phyloP scores from a whole-genome alignment of 2,113 vertebrate genomes.

The Aspidoscelis tigris region DNA sequence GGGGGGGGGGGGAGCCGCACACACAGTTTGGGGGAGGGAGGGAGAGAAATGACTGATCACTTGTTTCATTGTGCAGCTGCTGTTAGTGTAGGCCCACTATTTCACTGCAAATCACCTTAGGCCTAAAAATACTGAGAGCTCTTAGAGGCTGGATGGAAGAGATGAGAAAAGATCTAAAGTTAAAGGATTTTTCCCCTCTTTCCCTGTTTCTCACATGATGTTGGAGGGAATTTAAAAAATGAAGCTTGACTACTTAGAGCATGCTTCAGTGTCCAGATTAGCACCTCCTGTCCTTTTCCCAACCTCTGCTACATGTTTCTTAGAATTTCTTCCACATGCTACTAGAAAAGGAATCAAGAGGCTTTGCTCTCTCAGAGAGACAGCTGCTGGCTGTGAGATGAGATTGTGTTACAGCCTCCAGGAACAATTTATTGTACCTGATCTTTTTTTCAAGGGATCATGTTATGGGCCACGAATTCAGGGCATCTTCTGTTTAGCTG shows the following conservation, averaged over 20 bases:
- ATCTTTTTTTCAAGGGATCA: background rate
- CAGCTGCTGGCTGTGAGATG: constrained; percentile 2
- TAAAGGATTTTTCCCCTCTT: fast-evolving
- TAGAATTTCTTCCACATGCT: background rate
- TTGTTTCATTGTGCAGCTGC: constrained; percentile 23
- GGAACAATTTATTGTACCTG: constrained; percentile 22
- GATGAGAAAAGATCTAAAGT: constrained; percentile 38
- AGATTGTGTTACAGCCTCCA: constrained; percentile 24
- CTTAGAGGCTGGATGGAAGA: constrained; percentile 41
- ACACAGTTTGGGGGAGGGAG: too few relatives aligned
- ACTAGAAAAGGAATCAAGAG: background rate
- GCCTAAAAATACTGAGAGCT: constrained; percentile 77
- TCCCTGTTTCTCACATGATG: constrained; percentile 13
- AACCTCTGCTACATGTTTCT: background rate
- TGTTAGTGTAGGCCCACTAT: constrained; percentile 64
- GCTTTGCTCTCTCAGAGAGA: background rate
- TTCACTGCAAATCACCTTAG: constrained; percentile 78
- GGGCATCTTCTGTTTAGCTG: constrained; percentile 5
- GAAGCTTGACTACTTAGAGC: background rate
- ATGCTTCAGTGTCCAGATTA: background rate
- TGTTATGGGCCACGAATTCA: constrained; percentile 4
- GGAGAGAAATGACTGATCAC: background rate
- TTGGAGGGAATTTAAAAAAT: background rate
- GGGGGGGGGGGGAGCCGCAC: background rate
- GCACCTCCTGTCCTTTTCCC: background rate